Evolutionary conservation across 2,888 invertebrate species (phyloP).

Genomic region (Patella pellucida): DNA sequence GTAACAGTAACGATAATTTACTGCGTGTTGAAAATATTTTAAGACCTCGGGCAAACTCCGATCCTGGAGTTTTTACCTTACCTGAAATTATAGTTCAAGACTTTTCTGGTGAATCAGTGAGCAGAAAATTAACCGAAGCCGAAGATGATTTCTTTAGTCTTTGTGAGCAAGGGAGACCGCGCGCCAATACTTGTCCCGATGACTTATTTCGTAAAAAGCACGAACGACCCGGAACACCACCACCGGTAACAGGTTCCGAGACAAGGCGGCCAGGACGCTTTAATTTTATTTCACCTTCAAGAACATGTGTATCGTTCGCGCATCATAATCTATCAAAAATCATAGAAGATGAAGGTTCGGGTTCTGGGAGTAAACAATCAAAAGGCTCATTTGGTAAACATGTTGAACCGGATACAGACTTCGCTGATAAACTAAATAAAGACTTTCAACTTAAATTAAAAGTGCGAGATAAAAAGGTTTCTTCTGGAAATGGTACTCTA

Average conservation of each 20-base stretch:
- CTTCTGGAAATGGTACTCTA: no score
- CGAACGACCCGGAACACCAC: background rate
- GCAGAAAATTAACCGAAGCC: background rate
- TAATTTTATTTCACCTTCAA: background rate
- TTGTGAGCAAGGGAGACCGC: background rate
- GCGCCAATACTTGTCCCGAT: background rate
- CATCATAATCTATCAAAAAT: slow-evolving; percentile 3
- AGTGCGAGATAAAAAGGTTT: background rate
- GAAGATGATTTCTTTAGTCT: background rate
- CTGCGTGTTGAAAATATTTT: background rate
- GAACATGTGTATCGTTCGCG: background rate
- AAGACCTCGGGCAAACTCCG: background rate
- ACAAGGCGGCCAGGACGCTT: background rate
- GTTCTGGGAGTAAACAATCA: background rate
- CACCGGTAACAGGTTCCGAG: background rate
- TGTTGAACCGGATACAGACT: background rate
- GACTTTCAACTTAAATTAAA: slow-evolving; percentile 1
- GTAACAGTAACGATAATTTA: background rate
- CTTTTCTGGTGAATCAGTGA: background rate
- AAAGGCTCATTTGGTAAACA: background rate
- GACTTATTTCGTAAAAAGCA: background rate
- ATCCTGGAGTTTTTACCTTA: background rate
- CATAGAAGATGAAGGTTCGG: background rate
- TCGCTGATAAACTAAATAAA: background rate
- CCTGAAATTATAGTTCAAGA: slow-evolving; percentile 2